phyloP scores from a whole-genome alignment of 2,113 vertebrate genomes.

The Strigops habroptila region DNA sequence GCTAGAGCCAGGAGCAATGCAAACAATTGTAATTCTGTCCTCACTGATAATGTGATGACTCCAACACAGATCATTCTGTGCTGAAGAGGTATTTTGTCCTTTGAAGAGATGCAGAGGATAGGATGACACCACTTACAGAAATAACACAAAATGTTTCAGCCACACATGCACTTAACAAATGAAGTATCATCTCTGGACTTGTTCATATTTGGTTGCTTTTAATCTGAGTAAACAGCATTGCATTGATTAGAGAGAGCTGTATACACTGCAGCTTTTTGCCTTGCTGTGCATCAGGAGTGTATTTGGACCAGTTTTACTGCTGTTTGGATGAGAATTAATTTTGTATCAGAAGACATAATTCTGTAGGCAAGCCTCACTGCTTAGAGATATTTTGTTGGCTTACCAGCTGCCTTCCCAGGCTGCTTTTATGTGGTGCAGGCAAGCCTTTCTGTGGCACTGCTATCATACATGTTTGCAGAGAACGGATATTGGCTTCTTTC shows the following conservation, averaged over 20 bases:
- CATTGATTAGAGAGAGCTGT: neutral
- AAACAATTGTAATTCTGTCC: neutral
- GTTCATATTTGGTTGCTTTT: neutral
- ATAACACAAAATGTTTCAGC: neutral
- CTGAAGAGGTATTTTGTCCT: neutral
- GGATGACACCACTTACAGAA: neutral
- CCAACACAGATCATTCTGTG: neutral
- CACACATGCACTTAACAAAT: neutral
- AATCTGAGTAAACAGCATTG: neutral
- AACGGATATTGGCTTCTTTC: neutral
- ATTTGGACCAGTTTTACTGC: neutral
- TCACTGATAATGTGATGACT: neutral
- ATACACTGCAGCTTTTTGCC: neutral
- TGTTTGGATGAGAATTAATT: neutral
- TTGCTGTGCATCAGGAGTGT: neutral
- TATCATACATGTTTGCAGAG: neutral
- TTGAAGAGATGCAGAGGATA: neutral
- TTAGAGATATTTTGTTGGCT: neutral
- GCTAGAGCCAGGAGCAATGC: neutral
- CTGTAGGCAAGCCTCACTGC: neutral
- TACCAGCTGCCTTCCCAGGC: neutral
- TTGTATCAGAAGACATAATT: conserved; percentile 7
- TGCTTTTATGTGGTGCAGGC: neutral
- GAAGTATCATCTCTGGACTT: neutral
- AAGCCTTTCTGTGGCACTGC: neutral